A percentile compares a stretch with the other conserved stretches of the same genome.
These are phyloP conservation scores for Erebia epiphron DNA, from an alignment of 2,888 invertebrate species.

Conservation along the genomic window DNA sequence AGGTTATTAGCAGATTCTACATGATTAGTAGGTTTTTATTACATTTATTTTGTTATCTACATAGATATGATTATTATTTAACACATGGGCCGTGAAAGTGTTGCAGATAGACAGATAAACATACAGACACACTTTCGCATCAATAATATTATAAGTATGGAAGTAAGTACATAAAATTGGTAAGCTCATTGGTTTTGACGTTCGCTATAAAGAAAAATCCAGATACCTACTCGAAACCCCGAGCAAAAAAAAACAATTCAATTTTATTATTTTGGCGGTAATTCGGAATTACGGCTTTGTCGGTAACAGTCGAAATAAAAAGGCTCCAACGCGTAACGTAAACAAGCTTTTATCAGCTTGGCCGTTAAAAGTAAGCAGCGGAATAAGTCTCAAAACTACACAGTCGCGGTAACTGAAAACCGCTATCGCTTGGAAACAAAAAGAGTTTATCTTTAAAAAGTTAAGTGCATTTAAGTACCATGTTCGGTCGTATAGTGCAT, in stretches of 20 bases:
- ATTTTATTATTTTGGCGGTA: slow-evolving; percentile 10
- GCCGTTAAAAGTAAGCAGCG: slow-evolving; percentile 22
- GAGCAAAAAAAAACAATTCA: background rate
- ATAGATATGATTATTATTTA: too few species aligned
- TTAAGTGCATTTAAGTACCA: background rate
- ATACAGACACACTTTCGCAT: too few species aligned
- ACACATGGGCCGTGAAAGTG: too few species aligned
- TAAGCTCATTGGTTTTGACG: background rate
- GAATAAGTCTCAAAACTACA: slow-evolving; percentile 17
- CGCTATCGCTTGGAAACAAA: background rate
- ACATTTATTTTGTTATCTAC: too few species aligned
- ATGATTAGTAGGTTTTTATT: too few species aligned
- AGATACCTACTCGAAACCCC: background rate
- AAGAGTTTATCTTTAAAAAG: slow-evolving; percentile 3
- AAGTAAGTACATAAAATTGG: too few species aligned
- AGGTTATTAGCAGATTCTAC: too few species aligned
- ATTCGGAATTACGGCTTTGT: slow-evolving; percentile 18
- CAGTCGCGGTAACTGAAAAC: slow-evolving; percentile 15
- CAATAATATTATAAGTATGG: too few species aligned
- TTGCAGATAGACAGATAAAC: too few species aligned
- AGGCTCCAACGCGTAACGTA: slow-evolving; percentile 19
- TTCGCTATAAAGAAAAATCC: background rate
- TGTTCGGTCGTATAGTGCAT: background rate
- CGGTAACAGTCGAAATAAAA: slow-evolving; percentile 17
- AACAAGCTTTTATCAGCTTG: slow-evolving; percentile 21